Conservation (phyloP, 2,113 vertebrate genomes). For the Murina feae region DNA sequence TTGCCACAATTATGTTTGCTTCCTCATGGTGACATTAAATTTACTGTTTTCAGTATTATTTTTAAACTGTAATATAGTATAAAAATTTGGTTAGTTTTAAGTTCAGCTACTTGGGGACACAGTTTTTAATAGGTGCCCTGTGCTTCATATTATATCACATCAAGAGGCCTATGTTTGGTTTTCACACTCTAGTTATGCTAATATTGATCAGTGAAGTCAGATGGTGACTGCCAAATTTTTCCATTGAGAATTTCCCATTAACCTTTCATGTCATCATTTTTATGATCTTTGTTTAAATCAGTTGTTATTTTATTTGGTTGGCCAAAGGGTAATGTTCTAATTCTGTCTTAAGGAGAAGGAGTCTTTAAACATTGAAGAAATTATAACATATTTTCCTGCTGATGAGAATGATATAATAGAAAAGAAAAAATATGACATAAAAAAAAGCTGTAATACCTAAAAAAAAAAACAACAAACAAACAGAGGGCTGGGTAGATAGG, state of each 20-base stretch:
- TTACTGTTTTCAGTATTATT: neutral
- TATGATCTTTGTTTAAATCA: neutral
- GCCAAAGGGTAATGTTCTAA: neutral
- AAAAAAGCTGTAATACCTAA: neutral
- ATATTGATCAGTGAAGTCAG: neutral
- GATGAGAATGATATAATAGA: neutral
- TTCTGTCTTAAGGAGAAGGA: neutral
- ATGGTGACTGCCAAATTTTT: neutral
- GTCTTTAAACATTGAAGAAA: neutral
- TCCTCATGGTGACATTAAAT: neutral
- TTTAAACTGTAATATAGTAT: neutral
- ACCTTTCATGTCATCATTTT: neutral
- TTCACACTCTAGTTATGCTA: neutral
- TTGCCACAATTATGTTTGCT: neutral
- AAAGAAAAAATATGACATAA: neutral
- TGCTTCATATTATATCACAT: neutral
- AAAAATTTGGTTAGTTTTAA: neutral
- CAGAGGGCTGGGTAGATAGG: neutral
- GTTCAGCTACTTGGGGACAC: neutral
- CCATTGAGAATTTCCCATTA: neutral
- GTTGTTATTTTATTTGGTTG: conserved; percentile 2
- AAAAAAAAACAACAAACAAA: no score
- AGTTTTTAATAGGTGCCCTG: neutral
- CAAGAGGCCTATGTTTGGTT: neutral
- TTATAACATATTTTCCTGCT: neutral